Percentiles rank a stretch among this genome's conserved stretches.
phyloP scores from a whole-genome alignment of 2,888 invertebrate genomes.

The Linyphia triangularis region DNA sequence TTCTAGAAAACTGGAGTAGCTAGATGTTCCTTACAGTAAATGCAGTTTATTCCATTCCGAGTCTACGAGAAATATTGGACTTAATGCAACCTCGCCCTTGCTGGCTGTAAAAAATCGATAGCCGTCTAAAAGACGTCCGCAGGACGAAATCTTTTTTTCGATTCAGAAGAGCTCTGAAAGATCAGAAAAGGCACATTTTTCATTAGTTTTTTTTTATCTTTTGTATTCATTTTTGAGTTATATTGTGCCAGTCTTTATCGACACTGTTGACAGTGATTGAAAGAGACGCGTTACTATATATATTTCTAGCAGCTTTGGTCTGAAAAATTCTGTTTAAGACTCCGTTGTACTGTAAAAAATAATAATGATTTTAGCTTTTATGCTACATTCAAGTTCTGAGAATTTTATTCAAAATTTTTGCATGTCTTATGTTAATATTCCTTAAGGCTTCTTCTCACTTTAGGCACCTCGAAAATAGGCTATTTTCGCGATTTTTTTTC shows the following conservation, averaged over 20 bases:
- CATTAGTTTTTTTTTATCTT: slow-evolving; percentile 31
- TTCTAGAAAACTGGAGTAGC: neutral
- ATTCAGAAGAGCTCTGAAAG: neutral
- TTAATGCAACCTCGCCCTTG: neutral
- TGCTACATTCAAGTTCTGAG: no score
- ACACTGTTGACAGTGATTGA: slow-evolving; percentile 30
- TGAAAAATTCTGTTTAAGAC: neutral
- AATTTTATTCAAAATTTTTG: neutral
- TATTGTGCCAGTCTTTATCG: slow-evolving; percentile 17
- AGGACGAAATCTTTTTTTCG: neutral
- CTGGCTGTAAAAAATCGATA: slow-evolving; percentile 17
- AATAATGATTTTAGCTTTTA: no score
- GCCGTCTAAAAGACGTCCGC: slow-evolving; percentile 1
- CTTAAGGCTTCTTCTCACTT: no score
- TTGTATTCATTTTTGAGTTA: slow-evolving; percentile 30
- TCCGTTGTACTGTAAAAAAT: no score
- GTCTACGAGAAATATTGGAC: neutral
- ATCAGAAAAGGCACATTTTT: slow-evolving; percentile 23
- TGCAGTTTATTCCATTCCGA: neutral
- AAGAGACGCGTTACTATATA: neutral
- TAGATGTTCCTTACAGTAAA: neutral
- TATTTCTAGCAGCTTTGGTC: neutral
- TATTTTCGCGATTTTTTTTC: no score
- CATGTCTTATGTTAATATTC: no score
- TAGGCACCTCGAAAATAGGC: no score